Evolutionary conservation across 2,888 invertebrate genomes (phyloP).

Genomic region (Trilocha varians): DNA sequence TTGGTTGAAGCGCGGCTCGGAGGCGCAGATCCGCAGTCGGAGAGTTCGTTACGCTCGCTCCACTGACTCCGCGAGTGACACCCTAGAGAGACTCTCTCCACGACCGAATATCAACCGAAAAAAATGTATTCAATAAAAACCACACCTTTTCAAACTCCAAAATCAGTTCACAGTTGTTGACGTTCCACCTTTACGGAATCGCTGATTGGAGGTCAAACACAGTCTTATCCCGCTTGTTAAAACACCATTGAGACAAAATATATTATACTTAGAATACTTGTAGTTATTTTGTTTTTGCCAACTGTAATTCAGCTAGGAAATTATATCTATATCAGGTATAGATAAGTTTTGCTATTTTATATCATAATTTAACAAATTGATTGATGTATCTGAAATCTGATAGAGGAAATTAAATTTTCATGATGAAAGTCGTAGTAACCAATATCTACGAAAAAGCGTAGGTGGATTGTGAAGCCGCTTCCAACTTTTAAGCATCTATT

Average conservation of each 20-base stretch:
- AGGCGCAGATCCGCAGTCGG: constrained; percentile 30
- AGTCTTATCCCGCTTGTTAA: background rate
- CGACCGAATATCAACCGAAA: constrained; percentile 48
- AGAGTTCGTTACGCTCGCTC: constrained; percentile 63
- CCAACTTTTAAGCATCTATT: background rate
- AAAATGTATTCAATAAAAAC: constrained; percentile 53
- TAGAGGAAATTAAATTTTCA: too few relatives aligned
- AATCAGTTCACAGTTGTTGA: background rate
- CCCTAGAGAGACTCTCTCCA: constrained; percentile 50
- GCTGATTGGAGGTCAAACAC: background rate
- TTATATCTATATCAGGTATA: too few relatives aligned
- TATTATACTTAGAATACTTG: too few relatives aligned
- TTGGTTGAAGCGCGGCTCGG: constrained; percentile 14
- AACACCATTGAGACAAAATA: background rate
- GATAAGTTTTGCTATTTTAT: too few relatives aligned
- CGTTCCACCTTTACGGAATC: background rate
- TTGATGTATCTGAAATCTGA: too few relatives aligned
- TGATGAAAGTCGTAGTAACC: too few relatives aligned
- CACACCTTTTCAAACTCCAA: constrained; percentile 47
- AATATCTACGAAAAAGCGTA: too few relatives aligned
- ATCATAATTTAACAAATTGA: too few relatives aligned
- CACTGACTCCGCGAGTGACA: constrained; percentile 59
- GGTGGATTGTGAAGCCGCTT: too few relatives aligned
- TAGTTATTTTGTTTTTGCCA: too few relatives aligned
- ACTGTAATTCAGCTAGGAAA: too few relatives aligned